Base-by-base conservation (phyloP, 2,888 invertebrate genomes). In the Poecilobothrus nobilitatus region DNA sequence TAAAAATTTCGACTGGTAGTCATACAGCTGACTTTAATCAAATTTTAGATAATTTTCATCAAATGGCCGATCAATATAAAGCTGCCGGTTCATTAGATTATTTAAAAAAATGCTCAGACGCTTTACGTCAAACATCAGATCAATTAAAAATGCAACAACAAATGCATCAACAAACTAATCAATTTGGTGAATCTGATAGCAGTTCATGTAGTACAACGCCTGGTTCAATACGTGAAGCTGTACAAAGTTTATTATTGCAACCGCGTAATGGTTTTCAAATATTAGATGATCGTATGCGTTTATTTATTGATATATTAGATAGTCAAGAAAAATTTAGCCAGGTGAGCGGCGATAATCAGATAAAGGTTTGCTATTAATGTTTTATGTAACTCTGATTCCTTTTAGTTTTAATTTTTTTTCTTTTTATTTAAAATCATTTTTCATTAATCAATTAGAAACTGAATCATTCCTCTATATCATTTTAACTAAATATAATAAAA, bases 281-380 rank as follows among this genome's bases (percentile, higher is more conserved):
- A 78, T 86, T 89, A 83, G 90, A 90, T 77, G 90, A 91, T 83
- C 89, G 90, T 79, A 86, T 91, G 77, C 86, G 89, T 64, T 85
- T 92, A 66, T 91, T 91, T 83, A 89, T 91, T 79, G 91, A 92
- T 77, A 91, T 92, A 75, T 85, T 92, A 80, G 91, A 91, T 79
- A 89, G 91, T 68, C 91, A 92, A 84, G 90, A 91, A 79, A 85
- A 88, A 78, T 89, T 92, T 78, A 90, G 91, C 78, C 89, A 91
- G 91, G 91, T 91, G 82, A 83, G 77, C 71, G 33, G 33, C 33
- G 65, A 65, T 5, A 37, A 65, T 53, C 53, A 53, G 20, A 22
- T 63, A 18, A 65, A 65, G 65, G 65, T 65, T 65, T 65, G 65
- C 65, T 33, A 33, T 65, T 15, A 37, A 37, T 65, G 65, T 65